Evolutionary conservation across 2,797 vertebrate genomes (phyloP).

Genomic region (Muscicapa comitata): DNA sequence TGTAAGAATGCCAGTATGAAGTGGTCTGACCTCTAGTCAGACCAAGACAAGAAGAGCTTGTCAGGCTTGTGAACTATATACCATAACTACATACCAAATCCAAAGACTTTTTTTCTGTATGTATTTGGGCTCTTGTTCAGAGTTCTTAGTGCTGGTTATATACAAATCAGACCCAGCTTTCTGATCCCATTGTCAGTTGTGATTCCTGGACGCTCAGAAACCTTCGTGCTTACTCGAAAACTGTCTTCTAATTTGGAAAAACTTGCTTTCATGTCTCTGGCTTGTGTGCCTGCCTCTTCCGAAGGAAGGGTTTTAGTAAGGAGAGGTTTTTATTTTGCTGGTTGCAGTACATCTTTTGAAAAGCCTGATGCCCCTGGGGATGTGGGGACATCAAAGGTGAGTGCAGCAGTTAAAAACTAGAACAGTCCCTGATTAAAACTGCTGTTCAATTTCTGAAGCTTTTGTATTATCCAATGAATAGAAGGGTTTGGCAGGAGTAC

Average conservation of each 20-base stretch:
- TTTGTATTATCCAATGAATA: not conserved
- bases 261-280: not conserved
- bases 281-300: not conserved
- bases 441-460: not conserved
- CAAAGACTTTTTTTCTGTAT: not conserved
- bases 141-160: not conserved
- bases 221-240: not conserved
- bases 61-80: not conserved
- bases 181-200: not conserved
- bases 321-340: not conserved
- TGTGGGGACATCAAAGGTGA: not conserved
- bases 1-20: not conserved
- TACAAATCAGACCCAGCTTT: not conserved
- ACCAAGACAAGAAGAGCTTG: no score
- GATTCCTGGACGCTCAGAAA: not conserved
- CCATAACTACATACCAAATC: not conserved
- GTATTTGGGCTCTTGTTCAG: not conserved
- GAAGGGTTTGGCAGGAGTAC: not conserved
- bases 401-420: not conserved
- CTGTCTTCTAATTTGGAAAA: not conserved
- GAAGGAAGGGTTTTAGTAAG: not conserved
- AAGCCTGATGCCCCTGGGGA: not conserved
- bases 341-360: not conserved
- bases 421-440: not conserved
- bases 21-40: not conserved